Percentiles rank a stretch among this genome's conserved stretches.
These are phyloP conservation scores for Melanotaenia nigrans DNA, from an alignment of 2,797 vertebrate genomes.

Conservation along the genomic window DNA sequence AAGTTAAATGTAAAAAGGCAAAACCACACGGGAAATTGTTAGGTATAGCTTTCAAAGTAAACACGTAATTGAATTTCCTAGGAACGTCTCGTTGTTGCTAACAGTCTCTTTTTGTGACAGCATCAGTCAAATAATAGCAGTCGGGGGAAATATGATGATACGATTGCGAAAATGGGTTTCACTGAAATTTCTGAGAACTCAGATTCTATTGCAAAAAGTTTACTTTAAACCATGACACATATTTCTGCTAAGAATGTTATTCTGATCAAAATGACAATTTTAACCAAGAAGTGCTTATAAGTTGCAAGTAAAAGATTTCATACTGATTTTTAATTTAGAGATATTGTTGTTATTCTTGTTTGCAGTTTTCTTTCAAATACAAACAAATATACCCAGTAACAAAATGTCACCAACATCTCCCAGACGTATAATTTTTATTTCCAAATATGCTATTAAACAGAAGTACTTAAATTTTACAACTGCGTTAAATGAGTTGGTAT, in stretches of 20 bases:
- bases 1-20: background rate
- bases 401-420: background rate
- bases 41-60: constrained; percentile 36
- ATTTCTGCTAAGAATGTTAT: background rate
- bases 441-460: background rate
- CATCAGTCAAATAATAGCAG: too few relatives aligned
- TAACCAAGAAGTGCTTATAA: too few relatives aligned
- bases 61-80: background rate
- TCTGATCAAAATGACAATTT: background rate
- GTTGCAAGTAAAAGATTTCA: background rate
- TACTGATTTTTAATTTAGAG: background rate
- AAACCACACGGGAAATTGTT: background rate
- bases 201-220: too few relatives aligned
- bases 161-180: too few relatives aligned
- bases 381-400: background rate
- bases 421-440: background rate
- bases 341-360: background rate
- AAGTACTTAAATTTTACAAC: background rate
- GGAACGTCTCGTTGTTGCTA: too few relatives aligned
- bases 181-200: too few relatives aligned
- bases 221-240: too few relatives aligned
- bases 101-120: too few relatives aligned
- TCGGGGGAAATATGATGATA: too few relatives aligned
- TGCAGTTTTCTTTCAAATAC: background rate
- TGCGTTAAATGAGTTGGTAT: background rate